Conservation (phyloP, 2,797 vertebrate genomes). For the Potorous gilbertii region DNA sequence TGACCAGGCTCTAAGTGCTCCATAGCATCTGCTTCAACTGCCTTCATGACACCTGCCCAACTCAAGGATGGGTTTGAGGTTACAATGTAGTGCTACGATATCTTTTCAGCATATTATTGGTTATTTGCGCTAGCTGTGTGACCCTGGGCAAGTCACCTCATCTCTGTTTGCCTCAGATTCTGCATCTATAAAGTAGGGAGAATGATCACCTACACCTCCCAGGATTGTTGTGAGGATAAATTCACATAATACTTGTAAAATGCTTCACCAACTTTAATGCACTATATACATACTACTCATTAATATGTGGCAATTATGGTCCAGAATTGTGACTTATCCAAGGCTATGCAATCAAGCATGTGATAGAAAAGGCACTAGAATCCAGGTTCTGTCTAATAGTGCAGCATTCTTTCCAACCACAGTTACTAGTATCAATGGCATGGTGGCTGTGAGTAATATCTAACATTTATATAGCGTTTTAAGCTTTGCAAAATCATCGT, state of each 20-base stretch:
- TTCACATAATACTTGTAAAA: background rate
- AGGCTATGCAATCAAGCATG: constrained; percentile 30
- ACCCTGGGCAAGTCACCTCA: background rate
- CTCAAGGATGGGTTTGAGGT: background rate
- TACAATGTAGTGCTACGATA: background rate
- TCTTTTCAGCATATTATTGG: background rate
- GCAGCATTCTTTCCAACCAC: too few species aligned
- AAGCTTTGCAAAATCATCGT: background rate
- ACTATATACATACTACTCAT: background rate
- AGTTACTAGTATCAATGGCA: too few species aligned
- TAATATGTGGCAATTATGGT: background rate
- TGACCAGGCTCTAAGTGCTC: background rate
- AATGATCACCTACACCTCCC: background rate
- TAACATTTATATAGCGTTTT: background rate
- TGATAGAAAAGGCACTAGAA: constrained; percentile 48
- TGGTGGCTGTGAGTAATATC: background rate
- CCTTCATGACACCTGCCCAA: background rate
- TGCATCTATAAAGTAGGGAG: background rate
- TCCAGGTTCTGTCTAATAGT: background rate
- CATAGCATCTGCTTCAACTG: background rate
- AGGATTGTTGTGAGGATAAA: background rate
- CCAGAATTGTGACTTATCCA: constrained; percentile 14
- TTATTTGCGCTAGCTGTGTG: background rate
- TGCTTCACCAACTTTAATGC: background rate
- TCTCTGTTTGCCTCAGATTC: background rate